phyloP scores from a whole-genome alignment of 2,113 vertebrate species.

The Neomonachus schauinslandi region DNA sequence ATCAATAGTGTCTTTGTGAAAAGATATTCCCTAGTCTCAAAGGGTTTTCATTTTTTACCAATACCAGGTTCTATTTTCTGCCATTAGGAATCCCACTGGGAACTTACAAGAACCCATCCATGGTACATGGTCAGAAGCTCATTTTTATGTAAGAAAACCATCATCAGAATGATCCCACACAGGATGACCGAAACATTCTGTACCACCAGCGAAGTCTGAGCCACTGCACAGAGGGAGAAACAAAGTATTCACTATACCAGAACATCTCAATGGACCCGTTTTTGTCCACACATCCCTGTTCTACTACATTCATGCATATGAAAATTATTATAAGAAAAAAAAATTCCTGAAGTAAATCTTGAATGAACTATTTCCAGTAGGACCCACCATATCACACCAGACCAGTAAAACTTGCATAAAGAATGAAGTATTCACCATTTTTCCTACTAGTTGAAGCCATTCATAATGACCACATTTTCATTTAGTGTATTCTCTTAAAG shows the following conservation, averaged over 20 bases:
- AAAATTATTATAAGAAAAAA: not conserved
- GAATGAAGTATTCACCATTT: not conserved
- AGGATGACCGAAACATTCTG: slow-evolving; percentile 96
- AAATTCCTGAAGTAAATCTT: not conserved
- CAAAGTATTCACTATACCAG: not conserved
- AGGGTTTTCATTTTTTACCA: not conserved
- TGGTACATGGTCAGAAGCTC: slow-evolving; percentile 93
- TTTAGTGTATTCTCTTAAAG: not conserved
- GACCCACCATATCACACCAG: not conserved
- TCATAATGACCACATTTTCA: slow-evolving; percentile 25
- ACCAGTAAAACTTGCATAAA: not conserved
- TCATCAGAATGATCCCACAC: slow-evolving; percentile 96
- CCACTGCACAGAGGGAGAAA: slow-evolving; percentile 89
- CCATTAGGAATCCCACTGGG: not conserved
- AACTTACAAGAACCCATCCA: slow-evolving; percentile 98
- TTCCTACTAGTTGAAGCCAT: not conserved
- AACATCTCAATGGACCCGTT: not conserved
- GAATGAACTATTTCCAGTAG: not conserved
- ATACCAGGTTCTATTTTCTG: not conserved
- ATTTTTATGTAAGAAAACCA: slow-evolving; percentile 94
- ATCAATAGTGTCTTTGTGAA: not conserved
- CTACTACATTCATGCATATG: not conserved
- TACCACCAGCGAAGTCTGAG: slow-evolving; percentile 95
- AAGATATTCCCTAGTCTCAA: not conserved
- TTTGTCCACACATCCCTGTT: not conserved